Conservation (phyloP, 2,113 vertebrate species). For the Glaucidium brasilianum region DNA sequence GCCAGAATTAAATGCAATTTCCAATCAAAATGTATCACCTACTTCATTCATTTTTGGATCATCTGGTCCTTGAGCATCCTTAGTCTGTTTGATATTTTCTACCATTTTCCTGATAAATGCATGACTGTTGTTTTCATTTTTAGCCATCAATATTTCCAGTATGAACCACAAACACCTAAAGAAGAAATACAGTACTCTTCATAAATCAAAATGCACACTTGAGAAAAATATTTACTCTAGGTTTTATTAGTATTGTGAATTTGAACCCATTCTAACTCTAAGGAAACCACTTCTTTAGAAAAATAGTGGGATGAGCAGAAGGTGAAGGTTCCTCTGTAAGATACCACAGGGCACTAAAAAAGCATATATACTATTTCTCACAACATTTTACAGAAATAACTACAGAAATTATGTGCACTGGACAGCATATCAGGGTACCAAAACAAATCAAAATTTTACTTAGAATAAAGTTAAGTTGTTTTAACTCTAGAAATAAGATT, state of each 20-base stretch:
- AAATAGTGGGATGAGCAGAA: not conserved
- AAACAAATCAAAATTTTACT: not conserved
- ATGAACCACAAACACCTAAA: constrained; percentile 96
- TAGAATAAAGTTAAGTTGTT: not conserved
- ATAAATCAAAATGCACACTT: not conserved
- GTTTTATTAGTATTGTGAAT: not conserved
- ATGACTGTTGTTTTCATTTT: constrained; percentile 99
- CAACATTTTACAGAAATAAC: not conserved
- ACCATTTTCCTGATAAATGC: constrained; percentile 99
- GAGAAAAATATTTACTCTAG: not conserved
- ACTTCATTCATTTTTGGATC: constrained; percentile 98
- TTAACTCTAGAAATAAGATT: not conserved
- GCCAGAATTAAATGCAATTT: not conserved
- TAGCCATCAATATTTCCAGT: constrained; percentile 97
- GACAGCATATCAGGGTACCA: not conserved
- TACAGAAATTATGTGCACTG: not conserved
- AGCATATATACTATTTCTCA: not conserved
- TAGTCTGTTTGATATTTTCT: constrained; percentile 99
- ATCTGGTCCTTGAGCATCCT: constrained; percentile 90
- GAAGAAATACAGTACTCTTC: not conserved
- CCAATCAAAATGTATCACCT: constrained; percentile 21
- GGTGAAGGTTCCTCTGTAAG: not conserved
- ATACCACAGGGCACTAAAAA: not conserved
- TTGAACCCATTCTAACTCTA: not conserved
- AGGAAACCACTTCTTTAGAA: not conserved